A percentile compares a stretch with the other conserved stretches of the same genome.
Conservation (phyloP, 2,888 invertebrate genomes). For the Masnerella sp. region DNA sequence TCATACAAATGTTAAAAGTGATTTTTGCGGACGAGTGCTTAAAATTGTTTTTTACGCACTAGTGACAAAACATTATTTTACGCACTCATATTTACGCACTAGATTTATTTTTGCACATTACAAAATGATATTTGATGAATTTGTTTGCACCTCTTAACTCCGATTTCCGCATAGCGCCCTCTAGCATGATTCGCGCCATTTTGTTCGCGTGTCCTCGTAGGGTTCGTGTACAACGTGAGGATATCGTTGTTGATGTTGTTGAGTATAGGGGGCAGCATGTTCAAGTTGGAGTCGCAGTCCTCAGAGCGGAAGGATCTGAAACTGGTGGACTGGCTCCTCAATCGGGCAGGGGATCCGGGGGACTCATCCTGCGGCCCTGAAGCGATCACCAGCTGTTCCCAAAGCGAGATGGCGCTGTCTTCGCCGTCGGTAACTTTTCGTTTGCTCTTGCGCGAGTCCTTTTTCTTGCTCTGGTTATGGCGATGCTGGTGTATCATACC, state of each 20-base stretch:
- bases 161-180: constrained; percentile 76
- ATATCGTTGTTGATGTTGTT: constrained; percentile 76
- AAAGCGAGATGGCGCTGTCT: constrained; percentile 33
- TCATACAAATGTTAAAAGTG: too few relatives aligned
- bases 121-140: constrained; percentile 54
- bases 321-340: constrained; percentile 42
- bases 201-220: constrained; percentile 63
- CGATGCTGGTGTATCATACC: constrained; percentile 45
- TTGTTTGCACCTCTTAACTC: constrained; percentile 71
- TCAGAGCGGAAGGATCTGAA: constrained; percentile 47
- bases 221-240: constrained; percentile 73
- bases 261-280: constrained; percentile 75
- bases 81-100: too few relatives aligned
- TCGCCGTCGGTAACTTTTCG: constrained; percentile 10
- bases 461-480: constrained; percentile 35
- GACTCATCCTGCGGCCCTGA: constrained; percentile 37
- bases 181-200: constrained; percentile 67
- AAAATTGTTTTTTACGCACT: too few relatives aligned
- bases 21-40: too few relatives aligned
- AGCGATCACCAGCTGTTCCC: constrained; percentile 23
- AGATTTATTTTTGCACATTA: too few relatives aligned
- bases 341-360: constrained; percentile 37
- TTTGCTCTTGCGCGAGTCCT: constrained; percentile 4
- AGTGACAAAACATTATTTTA: too few relatives aligned
- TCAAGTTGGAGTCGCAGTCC: constrained; percentile 52